Percentiles rank a stretch among this genome's conserved stretches.
Evolutionary conservation across 64 coral and sea anemone species (phyloP).

Genomic region (Astreopora myriophthalma): DNA sequence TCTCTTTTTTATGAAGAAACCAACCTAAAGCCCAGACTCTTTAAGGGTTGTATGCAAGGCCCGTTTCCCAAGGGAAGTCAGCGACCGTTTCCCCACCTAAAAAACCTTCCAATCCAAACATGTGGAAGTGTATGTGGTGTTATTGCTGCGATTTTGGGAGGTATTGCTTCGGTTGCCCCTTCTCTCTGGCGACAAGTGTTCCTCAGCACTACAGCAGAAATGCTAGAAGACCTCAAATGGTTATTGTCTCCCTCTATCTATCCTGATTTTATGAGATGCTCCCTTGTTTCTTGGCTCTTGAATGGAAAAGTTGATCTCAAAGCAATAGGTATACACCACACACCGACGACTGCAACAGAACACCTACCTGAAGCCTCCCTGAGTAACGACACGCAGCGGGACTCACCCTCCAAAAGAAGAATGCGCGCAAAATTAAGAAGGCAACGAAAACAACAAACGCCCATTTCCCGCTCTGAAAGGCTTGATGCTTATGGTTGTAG

Average conservation of each 20-base stretch:
- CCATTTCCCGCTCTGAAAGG: neutral
- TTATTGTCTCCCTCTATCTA: conserved; percentile 4
- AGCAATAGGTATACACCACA: neutral
- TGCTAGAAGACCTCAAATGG: neutral
- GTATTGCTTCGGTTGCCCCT: conserved; percentile 44
- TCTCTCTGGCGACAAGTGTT: neutral
- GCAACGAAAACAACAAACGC: neutral
- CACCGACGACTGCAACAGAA: neutral
- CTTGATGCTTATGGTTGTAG: neutral
- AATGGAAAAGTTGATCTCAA: conserved; percentile 7
- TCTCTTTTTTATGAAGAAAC: conserved; percentile 1
- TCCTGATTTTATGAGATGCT: conserved; percentile 19
- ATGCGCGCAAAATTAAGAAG: neutral
- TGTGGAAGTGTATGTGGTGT: conserved; percentile 41
- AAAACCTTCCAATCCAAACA: conserved; percentile 56
- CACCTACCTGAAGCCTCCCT: neutral
- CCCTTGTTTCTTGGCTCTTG: neutral
- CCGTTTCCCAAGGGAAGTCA: neutral
- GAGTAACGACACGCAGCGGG: neutral
- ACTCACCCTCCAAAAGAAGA: neutral
- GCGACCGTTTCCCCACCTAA: neutral
- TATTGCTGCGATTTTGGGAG: too few relatives aligned
- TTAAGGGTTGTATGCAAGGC: conserved; percentile 22
- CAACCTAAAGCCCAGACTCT: conserved; percentile 3
- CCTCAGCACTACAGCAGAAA: neutral